Base-by-base conservation (phyloP, 2,888 invertebrate species). In the Cyclophora albipunctata region DNA sequence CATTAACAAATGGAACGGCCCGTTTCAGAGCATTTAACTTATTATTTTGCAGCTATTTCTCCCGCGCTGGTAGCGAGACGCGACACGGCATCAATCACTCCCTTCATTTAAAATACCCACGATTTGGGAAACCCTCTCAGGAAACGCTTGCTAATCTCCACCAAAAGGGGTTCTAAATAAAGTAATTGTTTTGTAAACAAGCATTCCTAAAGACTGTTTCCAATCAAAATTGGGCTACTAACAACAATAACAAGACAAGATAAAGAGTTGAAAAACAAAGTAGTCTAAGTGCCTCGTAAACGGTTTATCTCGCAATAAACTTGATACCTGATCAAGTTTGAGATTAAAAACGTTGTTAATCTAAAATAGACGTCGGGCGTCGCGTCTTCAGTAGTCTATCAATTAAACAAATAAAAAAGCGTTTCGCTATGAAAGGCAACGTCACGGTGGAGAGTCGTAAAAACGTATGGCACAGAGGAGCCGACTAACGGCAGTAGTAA, bases 361-460 rank as follows among this genome's bases (percentile, higher is more conserved):
- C 71, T 62, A 77, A 84, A 86, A 86, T 85, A 88, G 79, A 71
- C 71, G 71, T 69, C 71, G 73, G 70, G 75, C 74, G 71, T 75
- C 66, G 75, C 76, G 75, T 84, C 82, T 85, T 84, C 78, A 79
- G 80, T 78, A 80, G 76, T 71, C 70, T 78, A 87, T 88, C 84
- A 87, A 87, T 88, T 87, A 87, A 87, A 88, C 87, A 85, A 86
- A 87, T 86, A 85, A 85, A 87, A 85, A 84, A 70, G 65, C 73
- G 83, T 82, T 84, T 86, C 80, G 84, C 85, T 76, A 78, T 82
- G 78, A 82, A 85, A 85, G 81, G 82, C 82, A 78, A 80, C 73
- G 79, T 83, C 83, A 85, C 78, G 82, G 75, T 71, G 72, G 76
- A 76, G 73, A 75, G 73, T 87, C 87, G 78, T 88, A 87, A 88